Evolutionary conservation across 1,140 invertebrate species (phyloP).

Genomic region (Bombus breviceps): DNA sequence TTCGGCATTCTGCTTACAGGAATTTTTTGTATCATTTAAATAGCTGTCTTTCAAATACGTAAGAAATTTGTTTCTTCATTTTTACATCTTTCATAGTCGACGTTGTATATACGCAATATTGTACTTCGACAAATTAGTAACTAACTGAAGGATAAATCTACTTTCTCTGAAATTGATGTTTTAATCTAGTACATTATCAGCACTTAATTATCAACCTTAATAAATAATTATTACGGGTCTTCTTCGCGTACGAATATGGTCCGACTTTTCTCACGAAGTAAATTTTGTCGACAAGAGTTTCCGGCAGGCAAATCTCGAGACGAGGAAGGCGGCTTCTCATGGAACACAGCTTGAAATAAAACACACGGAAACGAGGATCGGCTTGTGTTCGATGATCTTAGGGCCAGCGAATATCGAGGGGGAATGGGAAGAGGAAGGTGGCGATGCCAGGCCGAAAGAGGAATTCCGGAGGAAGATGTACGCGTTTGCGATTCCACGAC

Average conservation of each 20-base stretch:
- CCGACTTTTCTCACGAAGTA: not conserved
- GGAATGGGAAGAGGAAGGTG: not conserved
- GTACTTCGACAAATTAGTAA: no score
- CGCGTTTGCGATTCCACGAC: conserved; percentile 59
- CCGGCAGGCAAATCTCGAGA: not conserved
- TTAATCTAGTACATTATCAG: no score
- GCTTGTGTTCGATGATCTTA: not conserved
- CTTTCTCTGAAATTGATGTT: no score
- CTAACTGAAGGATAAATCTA: no score
- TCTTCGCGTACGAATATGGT: not conserved
- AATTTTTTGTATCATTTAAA: no score
- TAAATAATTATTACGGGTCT: not conserved
- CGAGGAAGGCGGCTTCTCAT: not conserved
- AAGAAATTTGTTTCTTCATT: no score
- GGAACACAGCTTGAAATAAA: not conserved
- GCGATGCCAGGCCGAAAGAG: conserved; percentile 42
- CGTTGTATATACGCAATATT: no score
- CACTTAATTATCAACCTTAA: not conserved
- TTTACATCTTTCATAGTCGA: no score
- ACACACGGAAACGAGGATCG: conserved; percentile 1
- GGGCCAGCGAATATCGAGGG: not conserved
- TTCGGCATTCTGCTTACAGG: no score
- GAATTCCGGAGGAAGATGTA: conserved; percentile 67
- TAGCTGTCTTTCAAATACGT: no score
- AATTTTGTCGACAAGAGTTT: not conserved